Conservation (phyloP, 2,113 vertebrate genomes). For the Megaleporinus macrocephalus region DNA sequence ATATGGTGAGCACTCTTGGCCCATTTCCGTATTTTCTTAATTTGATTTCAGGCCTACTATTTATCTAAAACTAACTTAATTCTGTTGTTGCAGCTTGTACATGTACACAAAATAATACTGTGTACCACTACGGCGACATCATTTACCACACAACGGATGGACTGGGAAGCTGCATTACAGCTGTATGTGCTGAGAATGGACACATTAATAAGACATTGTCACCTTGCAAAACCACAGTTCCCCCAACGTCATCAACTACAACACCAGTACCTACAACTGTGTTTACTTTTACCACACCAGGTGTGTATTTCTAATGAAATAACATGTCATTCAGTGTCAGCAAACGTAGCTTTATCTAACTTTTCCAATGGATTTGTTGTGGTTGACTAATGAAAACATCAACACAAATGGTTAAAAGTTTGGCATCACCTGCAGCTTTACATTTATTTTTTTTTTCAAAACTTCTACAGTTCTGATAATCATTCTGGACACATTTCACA, state of each 20-base stretch:
- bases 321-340: background rate
- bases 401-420: too few relatives aligned
- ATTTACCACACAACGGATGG: conserved; percentile 89
- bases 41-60: background rate
- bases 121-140: conserved; percentile 71
- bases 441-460: too few relatives aligned
- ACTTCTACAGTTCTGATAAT: too few relatives aligned
- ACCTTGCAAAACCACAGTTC: conserved; percentile 58
- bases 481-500: too few relatives aligned
- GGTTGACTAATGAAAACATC: too few relatives aligned
- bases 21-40: background rate
- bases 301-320: background rate
- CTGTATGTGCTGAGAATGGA: conserved; percentile 79
- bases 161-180: conserved; percentile 82
- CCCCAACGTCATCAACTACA: conserved; percentile 37
- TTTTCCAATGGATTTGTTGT: too few relatives aligned
- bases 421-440: too few relatives aligned
- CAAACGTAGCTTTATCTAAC: background rate
- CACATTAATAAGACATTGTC: conserved; percentile 68
- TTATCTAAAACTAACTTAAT: background rate
- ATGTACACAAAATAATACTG: conserved; percentile 78
- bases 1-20: conserved; percentile 62
- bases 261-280: conserved; percentile 38
- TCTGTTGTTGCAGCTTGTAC: conserved; percentile 76
- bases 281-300: conserved; percentile 57